Conservation (phyloP, 2,888 invertebrate species). For the Dascillus cervinus region DNA sequence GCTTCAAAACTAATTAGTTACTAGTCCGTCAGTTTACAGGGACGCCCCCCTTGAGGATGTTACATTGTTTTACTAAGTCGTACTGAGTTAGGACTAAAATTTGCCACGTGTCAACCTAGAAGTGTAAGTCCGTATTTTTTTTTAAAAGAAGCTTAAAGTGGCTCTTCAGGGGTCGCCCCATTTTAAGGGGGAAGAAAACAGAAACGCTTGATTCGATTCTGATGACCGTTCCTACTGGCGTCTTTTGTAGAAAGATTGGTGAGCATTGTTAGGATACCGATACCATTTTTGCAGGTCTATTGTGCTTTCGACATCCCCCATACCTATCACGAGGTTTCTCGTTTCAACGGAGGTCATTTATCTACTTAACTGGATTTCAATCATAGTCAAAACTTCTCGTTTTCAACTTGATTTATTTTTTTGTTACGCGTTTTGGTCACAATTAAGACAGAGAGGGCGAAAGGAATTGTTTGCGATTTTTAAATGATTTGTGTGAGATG, state of each 20-base stretch:
- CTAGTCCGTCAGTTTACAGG: slow-evolving; percentile 22
- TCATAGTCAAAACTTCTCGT: slow-evolving; percentile 28
- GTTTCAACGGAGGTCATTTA: slow-evolving; percentile 28
- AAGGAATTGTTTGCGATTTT: slow-evolving; percentile 14
- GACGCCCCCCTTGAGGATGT: slow-evolving; percentile 12
- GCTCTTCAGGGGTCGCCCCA: no score
- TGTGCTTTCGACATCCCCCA: slow-evolving; percentile 21
- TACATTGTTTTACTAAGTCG: slow-evolving; percentile 14
- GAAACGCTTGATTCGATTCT: slow-evolving; percentile 26
- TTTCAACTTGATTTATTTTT: slow-evolving; percentile 23
- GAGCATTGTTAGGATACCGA: slow-evolving; percentile 26
- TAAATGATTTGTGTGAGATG: slow-evolving; percentile 10
- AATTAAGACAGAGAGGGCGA: no score
- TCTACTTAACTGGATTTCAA: slow-evolving; percentile 35
- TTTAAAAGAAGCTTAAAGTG: slow-evolving; percentile 5
- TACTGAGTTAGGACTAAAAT: slow-evolving; percentile 6
- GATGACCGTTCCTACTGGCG: slow-evolving; percentile 25
- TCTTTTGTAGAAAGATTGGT: slow-evolving; percentile 25
- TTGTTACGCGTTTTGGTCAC: slow-evolving; percentile 11
- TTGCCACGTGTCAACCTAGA: no score
- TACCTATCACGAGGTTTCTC: slow-evolving; percentile 11
- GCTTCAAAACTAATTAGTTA: slow-evolving; percentile 24
- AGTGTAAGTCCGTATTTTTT: no score
- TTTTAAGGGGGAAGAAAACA: slow-evolving; percentile 12
- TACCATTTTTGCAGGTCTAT: slow-evolving; percentile 27